phyloP scores from a whole-genome alignment of 64 coral and sea anemone species.

The Acropora yongei region DNA sequence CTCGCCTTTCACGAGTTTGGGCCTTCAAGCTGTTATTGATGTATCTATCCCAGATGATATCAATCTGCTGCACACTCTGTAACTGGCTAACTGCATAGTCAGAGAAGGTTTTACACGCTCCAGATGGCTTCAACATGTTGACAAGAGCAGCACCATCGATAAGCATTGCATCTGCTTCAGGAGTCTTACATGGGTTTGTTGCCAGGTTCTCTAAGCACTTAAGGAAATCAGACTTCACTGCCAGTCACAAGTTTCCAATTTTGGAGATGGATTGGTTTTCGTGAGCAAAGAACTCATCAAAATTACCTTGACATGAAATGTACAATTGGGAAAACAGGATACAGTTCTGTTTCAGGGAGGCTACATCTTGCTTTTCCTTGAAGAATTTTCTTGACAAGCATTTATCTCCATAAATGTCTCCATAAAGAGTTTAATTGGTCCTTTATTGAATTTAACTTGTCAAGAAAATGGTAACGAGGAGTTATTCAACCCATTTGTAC shows the following conservation, averaged over 20 bases:
- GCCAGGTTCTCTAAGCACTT: conserved; percentile 20
- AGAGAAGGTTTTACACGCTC: conserved; percentile 44
- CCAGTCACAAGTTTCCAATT: neutral
- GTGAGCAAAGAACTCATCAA: conserved; percentile 23
- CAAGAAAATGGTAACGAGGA: too few species aligned
- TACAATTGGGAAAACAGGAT: conserved; percentile 18
- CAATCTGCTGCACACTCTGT: conserved; percentile 38
- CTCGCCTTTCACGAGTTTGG: conserved; percentile 43
- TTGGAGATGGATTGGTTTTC: neutral
- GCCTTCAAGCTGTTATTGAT: conserved; percentile 33
- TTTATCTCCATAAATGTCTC: too few species aligned
- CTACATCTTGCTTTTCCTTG: neutral
- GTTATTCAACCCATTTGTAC: too few species aligned
- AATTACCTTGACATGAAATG: conserved; percentile 25
- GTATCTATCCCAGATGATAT: conserved; percentile 54
- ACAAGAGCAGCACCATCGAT: too few species aligned
- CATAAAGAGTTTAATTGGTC: too few species aligned
- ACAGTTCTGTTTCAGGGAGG: conserved; percentile 41
- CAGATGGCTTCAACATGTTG: neutral
- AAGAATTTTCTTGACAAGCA: neutral
- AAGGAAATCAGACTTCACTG: conserved; percentile 32
- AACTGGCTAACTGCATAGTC: conserved; percentile 52
- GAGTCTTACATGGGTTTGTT: too few species aligned
- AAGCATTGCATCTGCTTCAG: too few species aligned
- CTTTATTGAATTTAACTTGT: too few species aligned